Base-by-base conservation (phyloP, 2,797 vertebrate species). In the Gymnodraco acuticeps region DNA sequence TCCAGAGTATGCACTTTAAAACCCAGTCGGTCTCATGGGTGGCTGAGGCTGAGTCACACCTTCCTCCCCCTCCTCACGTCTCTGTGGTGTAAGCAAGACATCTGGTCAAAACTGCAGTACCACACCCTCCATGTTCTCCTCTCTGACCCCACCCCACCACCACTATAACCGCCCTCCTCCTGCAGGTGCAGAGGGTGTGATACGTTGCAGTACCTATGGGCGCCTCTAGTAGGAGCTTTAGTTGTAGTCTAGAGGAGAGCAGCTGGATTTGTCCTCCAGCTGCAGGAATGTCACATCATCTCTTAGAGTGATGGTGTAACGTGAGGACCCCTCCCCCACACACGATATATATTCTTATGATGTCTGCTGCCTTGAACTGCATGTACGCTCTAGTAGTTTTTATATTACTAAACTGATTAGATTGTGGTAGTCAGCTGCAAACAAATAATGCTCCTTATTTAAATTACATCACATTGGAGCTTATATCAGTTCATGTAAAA, bases 191-290 rank as follows among this genome's bases (percentile, higher is more conserved):
- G 46, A 33, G 33, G 27, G 52, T 11, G 52, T 10, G 41, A 43
- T 47, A 50, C 12, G 69, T 5, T 86, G 85, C 78, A 87, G 75
- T 89, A 74, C 23, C 63, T 2, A 19, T 5, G 38, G 17, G 10
- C 0, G 51, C 84, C 88, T 82, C 75, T 58, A 46, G 86, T 50
- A 14, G 89, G 85, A 64, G 83, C 86, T 78, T 20, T 55, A 48
- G 59, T 23, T 55, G 70, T 63, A 64, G 14, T 38, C 9, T 9
- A 31, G 52, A 71, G 51, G 27, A 69, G 19, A 84, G 70, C 60
- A 79, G 71, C 72, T 82, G 75, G 80, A 82, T 74, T 80, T 31
- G 67, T 87, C 78, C 80, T 85, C 68, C 80, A 90, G 85, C 81
- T 78, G 77, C 72, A 27, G 70, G 67, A 80, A 83, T 70, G 77